phyloP scores from a whole-genome alignment of 2,888 invertebrate species.

The Mythimna lalbum region DNA sequence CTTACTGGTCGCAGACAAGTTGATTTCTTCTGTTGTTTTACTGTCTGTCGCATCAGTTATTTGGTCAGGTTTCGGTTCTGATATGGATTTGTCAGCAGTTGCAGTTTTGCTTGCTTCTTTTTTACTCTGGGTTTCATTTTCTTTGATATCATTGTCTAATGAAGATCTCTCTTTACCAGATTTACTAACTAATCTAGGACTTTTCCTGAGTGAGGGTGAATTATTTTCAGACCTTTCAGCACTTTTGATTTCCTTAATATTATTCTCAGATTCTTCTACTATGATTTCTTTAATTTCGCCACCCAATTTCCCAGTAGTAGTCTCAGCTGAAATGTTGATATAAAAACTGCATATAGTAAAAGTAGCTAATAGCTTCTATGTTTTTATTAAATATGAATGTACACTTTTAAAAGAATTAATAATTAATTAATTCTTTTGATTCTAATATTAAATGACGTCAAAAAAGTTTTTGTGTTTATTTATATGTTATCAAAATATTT shows the following conservation, averaged over 20 bases:
- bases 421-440: too few species aligned
- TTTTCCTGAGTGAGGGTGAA: slow-evolving; percentile 64
- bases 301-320: slow-evolving; percentile 61
- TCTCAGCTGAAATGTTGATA: slow-evolving; percentile 67
- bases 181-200: slow-evolving; percentile 70
- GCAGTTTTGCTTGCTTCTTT: slow-evolving; percentile 18
- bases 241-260: slow-evolving; percentile 66
- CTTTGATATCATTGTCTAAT: slow-evolving; percentile 52
- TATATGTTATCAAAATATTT: too few species aligned
- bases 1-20: slow-evolving; percentile 67
- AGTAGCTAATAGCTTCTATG: background rate
- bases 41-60: slow-evolving; percentile 20
- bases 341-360: background rate
- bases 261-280: slow-evolving; percentile 72
- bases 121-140: slow-evolving; percentile 42
- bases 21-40: slow-evolving; percentile 46
- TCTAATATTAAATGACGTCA: background rate
- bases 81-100: slow-evolving; percentile 20
- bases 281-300: slow-evolving; percentile 69
- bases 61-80: slow-evolving; percentile 12
- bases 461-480: too few species aligned
- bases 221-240: slow-evolving; percentile 51
- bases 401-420: too few species aligned
- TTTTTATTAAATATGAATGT: background rate
- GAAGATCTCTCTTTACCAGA: slow-evolving; percentile 61